Base-by-base conservation (phyloP, 2,113 vertebrate genomes). In the Oncorhynchus kisutch region DNA sequence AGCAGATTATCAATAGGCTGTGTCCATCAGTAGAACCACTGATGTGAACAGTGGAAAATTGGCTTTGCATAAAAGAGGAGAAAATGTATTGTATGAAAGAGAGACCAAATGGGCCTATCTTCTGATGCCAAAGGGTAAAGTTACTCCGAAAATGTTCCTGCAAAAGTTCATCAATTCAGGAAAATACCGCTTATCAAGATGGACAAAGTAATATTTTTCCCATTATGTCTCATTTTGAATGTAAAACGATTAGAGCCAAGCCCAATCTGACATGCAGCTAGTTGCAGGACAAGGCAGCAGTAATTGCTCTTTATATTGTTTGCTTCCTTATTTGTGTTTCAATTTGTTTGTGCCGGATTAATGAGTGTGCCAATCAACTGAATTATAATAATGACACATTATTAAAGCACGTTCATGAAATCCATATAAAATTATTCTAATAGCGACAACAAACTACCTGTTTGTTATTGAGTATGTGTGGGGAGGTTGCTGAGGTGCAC, bases 31-130 rank as follows among this genome's bases (percentile, higher is more conserved):
- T 59, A 12, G 27, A 54, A 59, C 48, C 27, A 68, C 81, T 81
- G 81, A 83, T 77, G 80, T 75, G 83, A 88, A 84, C 81, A 84
- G 84, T 83, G 83, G 79, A 69, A 79, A 80, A 78, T 12, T n/a
- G 72, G 76, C 77, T 73, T 24, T 12, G 54, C 48, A 72, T 82
- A 69, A 85, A 81, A 87, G 77, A 78, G 20, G 73, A 78, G 71
- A 86, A 74, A 85, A 84, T 78, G 72, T 79, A 80, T 3, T 22
- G 49, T 73, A 72, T 74, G 79, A 60, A 77, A 73, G 81, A 78
- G 75, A 84, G 16, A 0, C 82, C 75, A 80, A 84, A 89, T 77
- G 57, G 78, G 79, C 69, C 57, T 14, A 78, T 77, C 82, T 82
- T 85, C 78, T 81, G 77, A 74, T 70, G 84, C 29, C 67, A 68